Percentiles rank a stretch among this genome's conserved stretches.
These are phyloP conservation scores for Leptoteleia sp. DNA, from an alignment of 1,140 invertebrate species.

Conservation along the genomic window DNA sequence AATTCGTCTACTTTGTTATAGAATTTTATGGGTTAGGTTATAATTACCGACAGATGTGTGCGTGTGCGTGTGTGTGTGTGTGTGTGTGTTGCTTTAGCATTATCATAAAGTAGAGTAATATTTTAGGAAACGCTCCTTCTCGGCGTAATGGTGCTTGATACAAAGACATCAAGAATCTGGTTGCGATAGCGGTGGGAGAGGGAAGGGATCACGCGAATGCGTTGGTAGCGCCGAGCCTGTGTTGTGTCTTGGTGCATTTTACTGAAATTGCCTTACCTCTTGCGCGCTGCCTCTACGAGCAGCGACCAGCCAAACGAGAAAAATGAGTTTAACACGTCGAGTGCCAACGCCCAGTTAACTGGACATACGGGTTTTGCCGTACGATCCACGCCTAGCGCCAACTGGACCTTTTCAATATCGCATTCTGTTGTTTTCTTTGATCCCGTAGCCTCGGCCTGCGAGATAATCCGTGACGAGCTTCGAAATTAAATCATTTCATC, in stretches of 20 bases:
- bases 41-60: too few relatives aligned
- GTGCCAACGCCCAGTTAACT: conserved; percentile 70
- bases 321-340: conserved; percentile 66
- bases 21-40: too few relatives aligned
- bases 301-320: conserved; percentile 63
- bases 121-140: too few relatives aligned
- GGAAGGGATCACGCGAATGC: conserved; percentile 33
- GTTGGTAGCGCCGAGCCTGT: conserved; percentile 41
- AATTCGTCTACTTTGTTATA: too few relatives aligned
- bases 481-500: conserved; percentile 62
- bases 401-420: conserved; percentile 65
- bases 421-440: conserved; percentile 57
- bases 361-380: conserved; percentile 69
- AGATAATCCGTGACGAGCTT: conserved; percentile 33
- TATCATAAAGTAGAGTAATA: too few relatives aligned
- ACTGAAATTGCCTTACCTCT: conserved; percentile 59
- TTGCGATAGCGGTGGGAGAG: conserved; percentile 35
- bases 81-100: too few relatives aligned
- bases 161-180: conserved; percentile 52
- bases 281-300: conserved; percentile 48
- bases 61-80: too few relatives aligned
- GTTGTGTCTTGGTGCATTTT: conserved; percentile 51
- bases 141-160: conserved; percentile 38
- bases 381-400: conserved; percentile 49
- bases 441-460: conserved; percentile 4